phyloP scores from a whole-genome alignment of 1,140 invertebrate genomes.

The Cryptotermes secundus region DNA sequence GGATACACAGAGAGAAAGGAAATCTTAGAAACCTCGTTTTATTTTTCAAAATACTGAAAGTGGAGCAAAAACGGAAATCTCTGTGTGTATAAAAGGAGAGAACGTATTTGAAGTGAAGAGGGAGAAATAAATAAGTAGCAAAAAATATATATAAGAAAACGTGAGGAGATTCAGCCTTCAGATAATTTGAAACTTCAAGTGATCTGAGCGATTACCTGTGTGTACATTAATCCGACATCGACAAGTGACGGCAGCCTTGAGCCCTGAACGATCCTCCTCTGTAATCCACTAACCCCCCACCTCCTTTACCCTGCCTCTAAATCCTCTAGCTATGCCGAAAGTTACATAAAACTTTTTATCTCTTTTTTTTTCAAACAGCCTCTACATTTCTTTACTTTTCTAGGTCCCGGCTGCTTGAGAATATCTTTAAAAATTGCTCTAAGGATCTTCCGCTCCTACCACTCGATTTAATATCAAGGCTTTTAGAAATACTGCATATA shows the following conservation, averaged over 20 bases:
- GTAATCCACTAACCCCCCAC: background rate
- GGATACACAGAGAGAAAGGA: too few relatives aligned
- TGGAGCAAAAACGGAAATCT: too few relatives aligned
- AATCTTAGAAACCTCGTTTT: too few relatives aligned
- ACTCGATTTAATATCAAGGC: background rate
- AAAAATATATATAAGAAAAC: too few relatives aligned
- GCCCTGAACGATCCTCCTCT: background rate
- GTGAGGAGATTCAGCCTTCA: background rate
- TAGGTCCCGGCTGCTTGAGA: background rate
- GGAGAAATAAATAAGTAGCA: background rate
- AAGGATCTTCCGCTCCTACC: background rate
- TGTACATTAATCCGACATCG: conserved; percentile 16
- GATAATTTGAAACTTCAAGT: background rate
- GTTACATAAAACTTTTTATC: background rate
- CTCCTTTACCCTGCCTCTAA: background rate
- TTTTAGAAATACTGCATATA: background rate
- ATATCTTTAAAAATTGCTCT: background rate
- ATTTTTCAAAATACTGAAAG: too few relatives aligned
- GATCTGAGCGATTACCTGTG: background rate
- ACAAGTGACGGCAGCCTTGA: background rate
- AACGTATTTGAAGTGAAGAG: too few relatives aligned
- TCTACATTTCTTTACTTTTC: background rate
- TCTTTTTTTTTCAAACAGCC: background rate
- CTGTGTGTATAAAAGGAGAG: too few relatives aligned
- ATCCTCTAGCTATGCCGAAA: conserved; percentile 9